Evolutionary conservation across 2,888 invertebrate genomes (phyloP).

Genomic region (Andrena bicolor): DNA sequence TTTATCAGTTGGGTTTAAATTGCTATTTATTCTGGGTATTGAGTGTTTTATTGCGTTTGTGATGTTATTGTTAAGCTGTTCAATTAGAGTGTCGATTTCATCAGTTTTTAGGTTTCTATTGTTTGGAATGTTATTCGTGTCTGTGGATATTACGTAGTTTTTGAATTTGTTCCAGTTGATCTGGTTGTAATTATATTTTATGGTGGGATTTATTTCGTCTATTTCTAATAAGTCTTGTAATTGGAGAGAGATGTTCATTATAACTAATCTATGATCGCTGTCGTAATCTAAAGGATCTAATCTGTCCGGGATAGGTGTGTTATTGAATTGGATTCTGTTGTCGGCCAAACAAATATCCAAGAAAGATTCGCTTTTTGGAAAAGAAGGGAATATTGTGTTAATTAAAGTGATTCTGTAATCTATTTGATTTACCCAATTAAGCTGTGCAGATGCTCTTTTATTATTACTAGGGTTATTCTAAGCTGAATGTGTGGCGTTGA

Average conservation of each 20-base stretch:
- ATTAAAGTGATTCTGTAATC: too few species aligned
- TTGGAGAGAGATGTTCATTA: neutral
- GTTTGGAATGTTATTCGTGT: constrained; percentile 5
- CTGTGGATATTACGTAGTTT: neutral
- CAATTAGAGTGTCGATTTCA: constrained; percentile 21
- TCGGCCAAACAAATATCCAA: too few species aligned
- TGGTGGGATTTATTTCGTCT: neutral
- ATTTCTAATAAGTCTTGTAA: too few species aligned
- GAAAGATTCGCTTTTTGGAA: too few species aligned
- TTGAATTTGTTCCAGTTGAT: constrained; percentile 49
- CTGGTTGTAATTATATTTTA: constrained; percentile 36
- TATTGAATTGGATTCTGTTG: too few species aligned
- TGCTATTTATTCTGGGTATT: neutral
- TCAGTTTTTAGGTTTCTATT: constrained; percentile 48
- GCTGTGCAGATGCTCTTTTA: too few species aligned
- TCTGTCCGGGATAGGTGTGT: too few species aligned
- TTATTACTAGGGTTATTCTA: too few species aligned
- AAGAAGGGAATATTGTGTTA: too few species aligned
- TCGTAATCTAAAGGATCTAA: too few species aligned
- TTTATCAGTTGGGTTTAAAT: neutral
- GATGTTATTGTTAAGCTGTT: neutral
- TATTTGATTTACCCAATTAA: too few species aligned
- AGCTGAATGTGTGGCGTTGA: too few species aligned
- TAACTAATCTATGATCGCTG: neutral
- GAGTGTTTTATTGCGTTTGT: neutral